Evolutionary conservation across 2,797 vertebrate species (phyloP).

Genomic region (Pampus argenteus): DNA sequence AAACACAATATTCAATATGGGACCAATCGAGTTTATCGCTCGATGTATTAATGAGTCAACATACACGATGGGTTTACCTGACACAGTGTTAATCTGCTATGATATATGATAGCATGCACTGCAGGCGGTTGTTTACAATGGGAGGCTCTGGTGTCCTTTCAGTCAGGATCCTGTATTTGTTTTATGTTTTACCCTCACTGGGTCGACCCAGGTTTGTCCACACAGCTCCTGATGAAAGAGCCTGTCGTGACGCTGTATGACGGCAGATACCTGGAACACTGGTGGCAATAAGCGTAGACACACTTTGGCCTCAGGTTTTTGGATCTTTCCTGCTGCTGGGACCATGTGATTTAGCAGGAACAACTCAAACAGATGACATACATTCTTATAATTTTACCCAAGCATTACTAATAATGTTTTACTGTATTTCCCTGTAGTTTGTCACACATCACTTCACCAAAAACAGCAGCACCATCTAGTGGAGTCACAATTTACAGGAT

Average conservation of each 20-base stretch:
- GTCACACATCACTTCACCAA: background rate
- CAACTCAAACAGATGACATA: background rate
- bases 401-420: slow-evolving; percentile 3
- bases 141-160: slow-evolving; percentile 40
- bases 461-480: slow-evolving; percentile 49
- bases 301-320: slow-evolving; percentile 15
- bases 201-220: slow-evolving; percentile 29
- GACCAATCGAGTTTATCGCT: too few relatives aligned
- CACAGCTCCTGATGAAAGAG: slow-evolving; percentile 41
- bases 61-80: background rate
- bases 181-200: slow-evolving; percentile 32
- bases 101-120: slow-evolving; percentile 8
- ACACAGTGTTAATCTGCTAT: background rate
- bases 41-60: background rate
- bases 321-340: background rate
- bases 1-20: too few relatives aligned
- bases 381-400: background rate
- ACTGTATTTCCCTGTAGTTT: background rate
- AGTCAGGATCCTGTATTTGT: slow-evolving; percentile 57
- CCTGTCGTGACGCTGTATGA: slow-evolving; percentile 7
- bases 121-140: slow-evolving; percentile 37
- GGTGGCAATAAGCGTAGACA: slow-evolving; percentile 1
- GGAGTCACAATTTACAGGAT: slow-evolving; percentile 21
- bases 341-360: background rate
- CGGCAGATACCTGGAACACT: slow-evolving; percentile 17